These are phyloP conservation scores for Anthopleura sola DNA, from an alignment of 64 coral and sea anemone genomes.

Conservation along the genomic window DNA sequence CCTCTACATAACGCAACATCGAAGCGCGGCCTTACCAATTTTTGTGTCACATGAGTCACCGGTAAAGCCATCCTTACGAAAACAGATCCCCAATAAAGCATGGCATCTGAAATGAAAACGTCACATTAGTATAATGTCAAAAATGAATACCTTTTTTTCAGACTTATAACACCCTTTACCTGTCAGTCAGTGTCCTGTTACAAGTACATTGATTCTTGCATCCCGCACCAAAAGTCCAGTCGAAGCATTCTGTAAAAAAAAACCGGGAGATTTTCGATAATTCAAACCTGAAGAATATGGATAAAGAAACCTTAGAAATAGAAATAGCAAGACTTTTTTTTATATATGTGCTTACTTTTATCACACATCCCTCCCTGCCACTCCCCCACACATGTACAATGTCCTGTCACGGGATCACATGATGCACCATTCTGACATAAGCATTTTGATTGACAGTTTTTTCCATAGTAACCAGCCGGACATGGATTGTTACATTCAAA, in stretches of 20 bases:
- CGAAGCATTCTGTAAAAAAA: no score
- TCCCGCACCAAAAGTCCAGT: no score
- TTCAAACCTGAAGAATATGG: not conserved
- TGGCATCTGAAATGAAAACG: constrained; percentile 44
- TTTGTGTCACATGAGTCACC: constrained; percentile 33
- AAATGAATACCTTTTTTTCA: no score
- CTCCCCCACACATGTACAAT: constrained; percentile 77
- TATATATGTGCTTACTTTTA: constrained; percentile 65
- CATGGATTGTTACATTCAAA: constrained; percentile 69
- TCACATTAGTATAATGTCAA: not conserved
- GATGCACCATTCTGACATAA: constrained; percentile 71
- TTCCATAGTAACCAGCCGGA: constrained; percentile 85
- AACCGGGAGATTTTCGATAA: no score
- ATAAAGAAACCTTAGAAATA: not conserved
- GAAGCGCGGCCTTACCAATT: constrained; percentile 26
- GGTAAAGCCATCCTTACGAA: constrained; percentile 61
- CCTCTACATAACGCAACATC: not conserved
- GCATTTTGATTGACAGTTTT: constrained; percentile 74
- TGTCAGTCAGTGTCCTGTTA: no score
- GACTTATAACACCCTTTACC: no score
- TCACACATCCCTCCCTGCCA: constrained; percentile 80
- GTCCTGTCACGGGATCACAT: constrained; percentile 71
- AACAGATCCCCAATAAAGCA: constrained; percentile 52
- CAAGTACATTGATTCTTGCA: no score
- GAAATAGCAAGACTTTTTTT: not conserved